phyloP scores from a whole-genome alignment of 2,797 vertebrate species.

The Anguilla marmorata region DNA sequence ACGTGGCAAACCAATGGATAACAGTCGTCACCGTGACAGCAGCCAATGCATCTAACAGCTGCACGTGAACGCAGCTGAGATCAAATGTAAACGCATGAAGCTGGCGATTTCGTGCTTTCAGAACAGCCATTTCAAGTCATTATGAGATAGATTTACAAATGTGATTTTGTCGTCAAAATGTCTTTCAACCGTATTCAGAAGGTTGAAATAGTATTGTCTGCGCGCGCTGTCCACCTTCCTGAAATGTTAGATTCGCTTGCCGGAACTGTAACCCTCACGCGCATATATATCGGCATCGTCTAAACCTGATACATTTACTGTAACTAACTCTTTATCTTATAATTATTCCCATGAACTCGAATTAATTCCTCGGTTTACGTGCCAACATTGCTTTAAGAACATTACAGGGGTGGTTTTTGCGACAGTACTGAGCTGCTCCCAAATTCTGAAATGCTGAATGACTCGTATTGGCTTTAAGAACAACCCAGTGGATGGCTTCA shows the following conservation, averaged over 20 bases:
- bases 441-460: neutral
- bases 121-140: neutral
- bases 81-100: neutral
- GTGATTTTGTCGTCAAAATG: neutral
- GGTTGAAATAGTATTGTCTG: neutral
- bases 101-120: neutral
- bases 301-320: neutral
- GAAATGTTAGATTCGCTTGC: neutral
- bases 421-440: neutral
- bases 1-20: slow-evolving; percentile 23
- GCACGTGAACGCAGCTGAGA: neutral
- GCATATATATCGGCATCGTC: neutral
- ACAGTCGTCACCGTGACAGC: neutral
- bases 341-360: neutral
- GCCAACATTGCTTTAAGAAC: neutral
- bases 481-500: neutral
- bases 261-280: neutral
- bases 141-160: neutral
- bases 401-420: neutral
- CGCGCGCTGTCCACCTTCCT: neutral
- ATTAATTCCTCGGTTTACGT: neutral
- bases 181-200: neutral
- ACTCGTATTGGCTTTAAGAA: neutral
- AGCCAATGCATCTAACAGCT: neutral
- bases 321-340: neutral